phyloP scores from a whole-genome alignment of 2,113 vertebrate species.

The Apistogramma diplotaenia region DNA sequence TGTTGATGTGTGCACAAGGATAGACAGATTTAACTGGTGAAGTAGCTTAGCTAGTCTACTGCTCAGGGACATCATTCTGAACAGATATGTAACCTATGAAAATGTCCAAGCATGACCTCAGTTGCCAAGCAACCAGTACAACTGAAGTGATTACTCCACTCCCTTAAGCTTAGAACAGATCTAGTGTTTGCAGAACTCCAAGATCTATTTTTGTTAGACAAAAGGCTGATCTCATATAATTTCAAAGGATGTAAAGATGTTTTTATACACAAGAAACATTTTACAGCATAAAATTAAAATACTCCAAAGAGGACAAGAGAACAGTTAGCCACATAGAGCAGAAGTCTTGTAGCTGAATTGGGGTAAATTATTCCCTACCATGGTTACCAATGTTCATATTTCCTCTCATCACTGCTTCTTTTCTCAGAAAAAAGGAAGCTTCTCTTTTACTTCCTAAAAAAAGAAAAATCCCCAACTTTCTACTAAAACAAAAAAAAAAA shows the following conservation, averaged over 20 bases:
- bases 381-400: not conserved
- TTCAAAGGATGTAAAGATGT: not conserved
- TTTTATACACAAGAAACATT: not conserved
- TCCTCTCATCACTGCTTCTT: not conserved
- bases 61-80: constrained; percentile 63
- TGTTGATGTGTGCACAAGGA: constrained; percentile 61
- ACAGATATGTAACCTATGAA: constrained; percentile 62
- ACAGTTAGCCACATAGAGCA: not conserved
- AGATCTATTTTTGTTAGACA: constrained; percentile 23
- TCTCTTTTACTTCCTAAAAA: too few species aligned
- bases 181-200: constrained; percentile 25
- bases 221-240: not conserved
- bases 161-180: constrained; percentile 34
- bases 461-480: too few species aligned
- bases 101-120: constrained; percentile 59
- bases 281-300: not conserved
- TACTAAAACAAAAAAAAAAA: too few species aligned
- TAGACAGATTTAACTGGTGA: constrained; percentile 50
- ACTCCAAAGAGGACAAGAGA: not conserved
- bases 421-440: not conserved
- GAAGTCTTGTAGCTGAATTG: not conserved
- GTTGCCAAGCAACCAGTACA: constrained; percentile 64
- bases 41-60: constrained; percentile 52
- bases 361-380: not conserved
- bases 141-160: constrained; percentile 54